Base-by-base conservation (phyloP, 2,888 invertebrate species). In the Himalopsyche anomala region DNA sequence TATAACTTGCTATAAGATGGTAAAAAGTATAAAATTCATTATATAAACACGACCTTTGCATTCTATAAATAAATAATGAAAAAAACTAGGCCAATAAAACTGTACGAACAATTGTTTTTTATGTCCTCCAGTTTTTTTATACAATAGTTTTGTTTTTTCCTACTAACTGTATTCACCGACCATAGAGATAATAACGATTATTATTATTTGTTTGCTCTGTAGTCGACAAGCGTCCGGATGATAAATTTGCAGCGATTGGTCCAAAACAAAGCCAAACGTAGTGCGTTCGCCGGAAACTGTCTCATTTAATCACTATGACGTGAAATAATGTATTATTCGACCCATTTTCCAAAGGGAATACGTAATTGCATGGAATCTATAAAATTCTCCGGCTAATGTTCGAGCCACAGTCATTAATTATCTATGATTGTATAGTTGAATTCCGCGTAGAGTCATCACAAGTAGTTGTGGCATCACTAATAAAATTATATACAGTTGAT, bases 301-400 rank as follows among this genome's bases (percentile, higher is more conserved):
- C 79, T 84, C 84, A 81, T 74, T 87, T 87, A 87, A 87, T 87
- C 85, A 87, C 82, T 38, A 55, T 84, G 82, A 86, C 82, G 82
- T 54, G 82, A 82, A 84, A 85, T 85, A 81, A 87, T 84, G 87
- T 84, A 84, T 85, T 86, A 81, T 86, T 86, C 84, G 87, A 87
- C 87, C 87, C 85, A 85, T 85, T 85, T 85, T 80, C 85, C 62
- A 45, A 82, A 81, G 83, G 56, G 69, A 85, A 82, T 74, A 74
- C 74, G 36, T 85, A 85, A 85, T 85, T 85, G 81, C 51, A 85
- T 80, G 54, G 55, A 82, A 85, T 85, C 82, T 85, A 82, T 82
- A 85, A 85, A 85, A 85, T 82, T 82, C 81, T 81, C 81, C 74
- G 74, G 82, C 82, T 17, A 84, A 84, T 69, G 81, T 84, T 38